A percentile compares a stretch with the other conserved stretches of the same genome.
phyloP scores from a whole-genome alignment of 2,797 vertebrate genomes.

The Acipenser transmontanus region DNA sequence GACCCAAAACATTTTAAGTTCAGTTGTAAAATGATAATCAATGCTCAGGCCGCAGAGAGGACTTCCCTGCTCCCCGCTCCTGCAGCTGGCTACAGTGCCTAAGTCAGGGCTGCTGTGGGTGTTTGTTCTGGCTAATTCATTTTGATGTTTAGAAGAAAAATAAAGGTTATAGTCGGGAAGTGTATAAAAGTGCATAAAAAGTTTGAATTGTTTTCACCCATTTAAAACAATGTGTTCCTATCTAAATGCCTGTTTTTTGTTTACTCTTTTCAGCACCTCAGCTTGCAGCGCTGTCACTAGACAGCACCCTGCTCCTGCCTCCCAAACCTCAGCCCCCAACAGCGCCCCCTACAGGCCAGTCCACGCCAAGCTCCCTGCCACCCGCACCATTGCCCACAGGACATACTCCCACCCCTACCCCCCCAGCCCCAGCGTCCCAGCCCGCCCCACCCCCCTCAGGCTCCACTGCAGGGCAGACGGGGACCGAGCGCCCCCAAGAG shows the following conservation, averaged over 20 bases:
- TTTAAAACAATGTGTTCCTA: too few species aligned
- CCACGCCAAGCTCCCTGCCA: constrained; percentile 38
- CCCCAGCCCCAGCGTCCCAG: constrained; percentile 46
- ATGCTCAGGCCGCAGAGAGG: too few species aligned
- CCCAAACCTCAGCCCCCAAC: constrained; percentile 68
- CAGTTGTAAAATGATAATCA: too few species aligned
- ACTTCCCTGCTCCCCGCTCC: not conserved
- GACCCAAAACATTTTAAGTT: too few species aligned
- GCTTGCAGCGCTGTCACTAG: constrained; percentile 77
- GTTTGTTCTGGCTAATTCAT: too few species aligned
- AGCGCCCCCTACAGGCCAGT: constrained; percentile 35
- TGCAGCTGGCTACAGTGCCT: not conserved
- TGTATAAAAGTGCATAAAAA: too few species aligned
- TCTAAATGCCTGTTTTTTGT: too few species aligned
- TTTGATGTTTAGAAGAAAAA: too few species aligned
- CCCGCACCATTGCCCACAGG: constrained; percentile 20
- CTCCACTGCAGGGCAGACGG: constrained; percentile 52
- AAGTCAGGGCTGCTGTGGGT: too few species aligned
- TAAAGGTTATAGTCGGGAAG: too few species aligned
- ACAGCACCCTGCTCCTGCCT: constrained; percentile 80
- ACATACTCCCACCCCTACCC: constrained; percentile 28
- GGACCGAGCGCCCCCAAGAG: constrained; percentile 57
- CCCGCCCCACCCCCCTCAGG: constrained; percentile 59
- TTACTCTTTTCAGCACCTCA: constrained; percentile 71
- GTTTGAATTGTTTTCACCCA: too few species aligned